Evolutionary conservation across 1,140 invertebrate species (phyloP).

Genomic region (Heliconius congener): DNA sequence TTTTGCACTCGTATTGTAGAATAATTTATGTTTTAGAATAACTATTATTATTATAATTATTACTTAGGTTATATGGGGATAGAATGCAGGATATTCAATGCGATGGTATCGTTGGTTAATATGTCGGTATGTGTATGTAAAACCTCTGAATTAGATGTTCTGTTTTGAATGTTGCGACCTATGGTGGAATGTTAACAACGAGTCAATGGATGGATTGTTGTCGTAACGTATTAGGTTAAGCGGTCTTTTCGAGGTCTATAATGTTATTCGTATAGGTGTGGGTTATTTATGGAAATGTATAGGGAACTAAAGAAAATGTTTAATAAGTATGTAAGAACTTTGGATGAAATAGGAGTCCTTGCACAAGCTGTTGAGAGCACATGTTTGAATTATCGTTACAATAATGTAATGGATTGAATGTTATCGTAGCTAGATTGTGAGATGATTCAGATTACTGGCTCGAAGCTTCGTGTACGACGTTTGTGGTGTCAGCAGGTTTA

Average conservation of each 20-base stretch:
- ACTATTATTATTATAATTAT: slow-evolving; percentile 51
- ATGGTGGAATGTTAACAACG: slow-evolving; percentile 51
- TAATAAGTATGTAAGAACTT: slow-evolving; percentile 57
- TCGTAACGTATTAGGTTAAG: slow-evolving; percentile 67
- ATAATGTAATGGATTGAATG: slow-evolving; percentile 5
- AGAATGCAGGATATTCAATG: slow-evolving; percentile 67
- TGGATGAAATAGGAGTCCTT: slow-evolving; percentile 54
- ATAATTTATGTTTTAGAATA: slow-evolving; percentile 70
- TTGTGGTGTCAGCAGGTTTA: slow-evolving; percentile 61
- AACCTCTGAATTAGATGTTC: slow-evolving; percentile 59
- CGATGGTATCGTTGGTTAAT: slow-evolving; percentile 73
- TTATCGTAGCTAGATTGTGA: background rate
- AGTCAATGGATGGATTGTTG: slow-evolving; percentile 47
- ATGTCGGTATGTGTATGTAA: slow-evolving; percentile 68
- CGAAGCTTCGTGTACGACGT: slow-evolving; percentile 38
- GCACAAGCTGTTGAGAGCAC: slow-evolving; percentile 24
- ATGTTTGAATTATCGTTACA: slow-evolving; percentile 10
- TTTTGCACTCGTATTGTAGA: slow-evolving; percentile 66
- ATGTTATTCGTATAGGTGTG: slow-evolving; percentile 75
- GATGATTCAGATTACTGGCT: background rate
- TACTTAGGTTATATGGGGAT: slow-evolving; percentile 68
- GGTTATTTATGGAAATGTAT: slow-evolving; percentile 74
- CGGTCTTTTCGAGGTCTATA: slow-evolving; percentile 68
- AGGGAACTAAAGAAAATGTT: slow-evolving; percentile 60
- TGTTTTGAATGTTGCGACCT: slow-evolving; percentile 59